Base-by-base conservation (phyloP, 1,140 invertebrate species). In the Cecropterus lyciades region DNA sequence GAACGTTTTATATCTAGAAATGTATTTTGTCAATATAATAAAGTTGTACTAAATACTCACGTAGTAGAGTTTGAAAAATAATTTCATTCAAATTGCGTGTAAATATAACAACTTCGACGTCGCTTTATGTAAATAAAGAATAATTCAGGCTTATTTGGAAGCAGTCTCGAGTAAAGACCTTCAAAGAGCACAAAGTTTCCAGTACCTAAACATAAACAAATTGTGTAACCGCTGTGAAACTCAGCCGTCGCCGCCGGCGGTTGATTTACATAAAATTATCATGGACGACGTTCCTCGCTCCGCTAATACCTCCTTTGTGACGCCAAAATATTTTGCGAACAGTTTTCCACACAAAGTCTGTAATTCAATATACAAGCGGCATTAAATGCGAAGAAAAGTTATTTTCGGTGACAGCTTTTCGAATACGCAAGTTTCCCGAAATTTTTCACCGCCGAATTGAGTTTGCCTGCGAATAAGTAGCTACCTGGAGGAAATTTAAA, bases 291-390 rank as follows among this genome's bases (percentile, higher is more conserved):
- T 24, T 40, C 60, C 43, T 24, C 73, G 40, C 40, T 40, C 68
- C 53, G 72, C 75, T 87, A 89, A 89, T 91, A 87, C 87, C 84
- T 88, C 79, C 82, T 91, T 91, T 91, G 88, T 89, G 79, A 83
- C 77, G 83, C 68, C 81, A 84, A 89, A 91, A 91, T 91, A 91
- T 91, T 91, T 91, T 89, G 80, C 76, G 87, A 80, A 88, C 88
- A 86, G 85, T 91, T 91, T 91, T 82, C 80, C 84, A 87, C 85
- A 89, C 85, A 91, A 87, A 88, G 86, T 88, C 84, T 79, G 68
- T 91, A 89, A 91, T 83, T 89, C 77, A 86, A 91, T 88, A 82
- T 75, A 68, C 68, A 59, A 59, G 56, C 69, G 69, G 65, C 65
- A 74, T 74, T 81, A 79, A 81, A 75, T 71, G 68, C 66, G 67